These are phyloP conservation scores for Copidosoma aretas DNA, from an alignment of 2,888 invertebrate genomes.

Conservation along the genomic window DNA sequence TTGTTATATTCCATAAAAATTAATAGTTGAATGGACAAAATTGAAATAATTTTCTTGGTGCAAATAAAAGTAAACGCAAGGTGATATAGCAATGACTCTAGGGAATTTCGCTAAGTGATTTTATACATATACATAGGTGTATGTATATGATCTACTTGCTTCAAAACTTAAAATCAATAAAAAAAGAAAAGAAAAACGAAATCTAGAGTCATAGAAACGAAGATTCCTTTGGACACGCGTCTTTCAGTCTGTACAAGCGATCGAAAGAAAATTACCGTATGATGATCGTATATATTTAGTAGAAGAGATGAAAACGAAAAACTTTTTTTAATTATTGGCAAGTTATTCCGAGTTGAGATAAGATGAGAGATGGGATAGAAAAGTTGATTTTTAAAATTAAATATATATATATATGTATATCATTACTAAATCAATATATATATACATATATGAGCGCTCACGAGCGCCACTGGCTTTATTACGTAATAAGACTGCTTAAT, in stretches of 20 bases:
- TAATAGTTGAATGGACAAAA: not conserved
- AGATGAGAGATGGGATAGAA: not conserved
- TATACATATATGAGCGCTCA: slow-evolving; percentile 18
- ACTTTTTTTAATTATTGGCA: slow-evolving; percentile 29
- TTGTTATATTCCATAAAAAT: slow-evolving; percentile 13
- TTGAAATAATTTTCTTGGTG: slow-evolving; percentile 33
- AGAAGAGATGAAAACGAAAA: slow-evolving; percentile 6
- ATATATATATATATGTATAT: slow-evolving; percentile 6
- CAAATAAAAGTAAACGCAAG: slow-evolving; percentile 20
- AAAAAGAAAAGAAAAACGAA: slow-evolving; percentile 8
- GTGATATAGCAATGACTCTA: slow-evolving; percentile 31
- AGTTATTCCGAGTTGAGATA: slow-evolving; percentile 22
- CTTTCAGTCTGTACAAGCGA: slow-evolving; percentile 39
- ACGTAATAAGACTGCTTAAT: slow-evolving; percentile 56
- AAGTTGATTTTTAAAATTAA: slow-evolving; percentile 6
- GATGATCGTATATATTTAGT: slow-evolving; percentile 21
- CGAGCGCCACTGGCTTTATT: slow-evolving; percentile 35
- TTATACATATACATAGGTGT: not conserved
- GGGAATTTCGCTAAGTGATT: slow-evolving; percentile 8
- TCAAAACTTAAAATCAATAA: slow-evolving; percentile 4
- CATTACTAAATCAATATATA: not conserved
- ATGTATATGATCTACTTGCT: not conserved
- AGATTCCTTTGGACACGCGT: slow-evolving; percentile 40
- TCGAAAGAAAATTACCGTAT: slow-evolving; percentile 14
- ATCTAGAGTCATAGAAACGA: slow-evolving; percentile 21